Percentiles rank a stretch among this genome's conserved stretches.
Conservation (phyloP, 2,888 invertebrate genomes). For the Andrena fulva region DNA sequence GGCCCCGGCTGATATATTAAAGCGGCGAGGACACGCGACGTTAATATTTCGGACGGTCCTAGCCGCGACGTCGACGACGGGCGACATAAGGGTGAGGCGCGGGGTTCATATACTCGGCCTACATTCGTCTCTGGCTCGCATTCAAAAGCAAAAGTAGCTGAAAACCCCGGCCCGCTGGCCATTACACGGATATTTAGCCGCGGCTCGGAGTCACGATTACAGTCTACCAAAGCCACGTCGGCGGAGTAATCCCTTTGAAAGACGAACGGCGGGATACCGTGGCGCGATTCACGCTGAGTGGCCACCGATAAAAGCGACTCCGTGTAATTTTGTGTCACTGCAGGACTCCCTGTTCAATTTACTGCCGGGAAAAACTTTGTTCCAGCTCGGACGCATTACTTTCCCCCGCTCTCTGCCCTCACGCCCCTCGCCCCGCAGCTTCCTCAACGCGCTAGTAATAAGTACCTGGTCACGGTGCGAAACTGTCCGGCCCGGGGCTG, state of each 20-base stretch:
- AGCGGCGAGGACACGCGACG: slow-evolving; percentile 62
- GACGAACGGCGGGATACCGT: slow-evolving; percentile 39
- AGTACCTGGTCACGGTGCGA: slow-evolving; percentile 46
- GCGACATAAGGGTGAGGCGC: slow-evolving; percentile 32
- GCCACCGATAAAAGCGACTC: slow-evolving; percentile 52
- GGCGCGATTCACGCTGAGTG: slow-evolving; percentile 50
- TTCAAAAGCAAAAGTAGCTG: slow-evolving; percentile 70
- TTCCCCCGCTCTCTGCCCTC: background rate
- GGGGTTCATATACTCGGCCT: slow-evolving; percentile 51
- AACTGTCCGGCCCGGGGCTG: slow-evolving; percentile 47
- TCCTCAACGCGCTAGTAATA: slow-evolving; percentile 33
- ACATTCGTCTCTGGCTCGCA: slow-evolving; percentile 62
- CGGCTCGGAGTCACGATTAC: slow-evolving; percentile 48
- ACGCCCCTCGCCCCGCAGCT: background rate
- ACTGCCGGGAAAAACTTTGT: slow-evolving; percentile 56
- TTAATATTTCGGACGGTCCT: slow-evolving; percentile 64
- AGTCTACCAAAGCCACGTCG: slow-evolving; percentile 43
- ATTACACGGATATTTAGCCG: slow-evolving; percentile 68
- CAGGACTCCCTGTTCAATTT: slow-evolving; percentile 63
- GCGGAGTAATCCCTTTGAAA: slow-evolving; percentile 65
- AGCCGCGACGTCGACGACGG: slow-evolving; percentile 12
- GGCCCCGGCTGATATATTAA: slow-evolving; percentile 59
- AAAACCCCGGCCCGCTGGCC: slow-evolving; percentile 60
- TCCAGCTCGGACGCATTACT: slow-evolving; percentile 32
- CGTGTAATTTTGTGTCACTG: slow-evolving; percentile 65